Evolutionary conservation across 2,888 invertebrate genomes (phyloP), one percentile per base, ranked within the genome.

Genomic region (Volucella inflata): DNA sequence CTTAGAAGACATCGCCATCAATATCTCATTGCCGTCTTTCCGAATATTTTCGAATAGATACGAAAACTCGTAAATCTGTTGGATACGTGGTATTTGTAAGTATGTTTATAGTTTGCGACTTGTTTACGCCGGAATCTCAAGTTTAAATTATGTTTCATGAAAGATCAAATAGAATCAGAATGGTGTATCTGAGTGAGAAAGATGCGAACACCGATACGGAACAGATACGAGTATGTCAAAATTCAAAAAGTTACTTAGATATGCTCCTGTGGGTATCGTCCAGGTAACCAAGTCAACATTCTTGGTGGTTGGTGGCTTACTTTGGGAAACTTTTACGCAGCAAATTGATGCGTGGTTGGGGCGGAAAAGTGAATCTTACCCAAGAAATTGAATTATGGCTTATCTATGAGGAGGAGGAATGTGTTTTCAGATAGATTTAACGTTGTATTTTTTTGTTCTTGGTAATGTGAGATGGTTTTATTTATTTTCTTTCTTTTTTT

Each of bases 71-170:
- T 6, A 30, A 30, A 30, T 30, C 30, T 30, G 30, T 6, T 6
- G 30, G 30, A 30, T 30, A 30, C 6, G 30, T 30, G 30, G 30
- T 30, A 6, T 1, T 30, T 6, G 30, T 30, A 30, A 6, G 30
- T 30, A 30, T 30, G 30, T 30, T 30, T 6, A 6, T 6, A 30
- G 6, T 30, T 30, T 30, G 30, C 6, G 4, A 57, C 46, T 30
- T 68, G 68, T 68, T 68, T 68, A 68, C 46, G 55, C 30, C 30
- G 38, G 42, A 30, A 17, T 46, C 36, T 68, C 68, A 36, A 68
- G 68, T 57, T 57, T 68, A 57, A 68, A 68, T 68, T 68, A 68
- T 55, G 57, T 68, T 68, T 68, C 36, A 16, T 6, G 30, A 6
- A 6, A 57, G 46, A 68, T 68, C 68, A 68, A 68, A 57, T 68